Evolutionary conservation across 2,113 vertebrate species (phyloP).

Genomic region (Apus apus): DNA sequence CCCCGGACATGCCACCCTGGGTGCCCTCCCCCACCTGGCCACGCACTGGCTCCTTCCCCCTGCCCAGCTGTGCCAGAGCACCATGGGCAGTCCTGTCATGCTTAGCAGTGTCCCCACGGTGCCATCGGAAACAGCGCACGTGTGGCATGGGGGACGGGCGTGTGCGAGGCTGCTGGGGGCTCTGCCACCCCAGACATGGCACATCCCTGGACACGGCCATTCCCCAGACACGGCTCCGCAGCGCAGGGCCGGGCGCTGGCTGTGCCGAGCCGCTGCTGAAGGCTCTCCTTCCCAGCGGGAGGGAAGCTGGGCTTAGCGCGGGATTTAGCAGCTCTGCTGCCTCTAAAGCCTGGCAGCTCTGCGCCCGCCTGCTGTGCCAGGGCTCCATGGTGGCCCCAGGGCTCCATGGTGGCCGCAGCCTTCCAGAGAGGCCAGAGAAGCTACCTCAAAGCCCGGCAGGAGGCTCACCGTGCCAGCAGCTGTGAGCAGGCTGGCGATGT

Average conservation of each 20-base stretch:
- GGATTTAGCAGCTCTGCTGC: constrained; percentile 2
- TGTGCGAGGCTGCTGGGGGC: not conserved
- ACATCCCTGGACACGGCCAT: no score
- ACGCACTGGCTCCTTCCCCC: fast-evolving
- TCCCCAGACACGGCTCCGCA: not conserved
- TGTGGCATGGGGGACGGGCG: fast-evolving
- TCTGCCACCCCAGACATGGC: not conserved
- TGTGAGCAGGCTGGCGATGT: fast-evolving
- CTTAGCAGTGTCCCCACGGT: fast-evolving
- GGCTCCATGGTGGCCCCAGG: not conserved
- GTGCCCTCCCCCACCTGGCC: not conserved
- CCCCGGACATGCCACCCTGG: not conserved
- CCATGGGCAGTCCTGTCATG: fast-evolving
- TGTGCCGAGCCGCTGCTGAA: not conserved
- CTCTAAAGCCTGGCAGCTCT: not conserved
- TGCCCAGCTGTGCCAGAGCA: fast-evolving
- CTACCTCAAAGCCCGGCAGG: fast-evolving
- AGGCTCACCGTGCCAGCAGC: not conserved
- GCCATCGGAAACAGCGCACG: fast-evolving
- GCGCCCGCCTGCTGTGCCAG: not conserved
- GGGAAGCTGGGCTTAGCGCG: not conserved
- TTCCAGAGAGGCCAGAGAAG: not conserved
- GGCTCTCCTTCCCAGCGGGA: not conserved
- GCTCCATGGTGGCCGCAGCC: not conserved
- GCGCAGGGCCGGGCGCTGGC: fast-evolving